These are phyloP conservation scores for Nyctibius grandis DNA, from an alignment of 2,797 vertebrate genomes.

Conservation along the genomic window DNA sequence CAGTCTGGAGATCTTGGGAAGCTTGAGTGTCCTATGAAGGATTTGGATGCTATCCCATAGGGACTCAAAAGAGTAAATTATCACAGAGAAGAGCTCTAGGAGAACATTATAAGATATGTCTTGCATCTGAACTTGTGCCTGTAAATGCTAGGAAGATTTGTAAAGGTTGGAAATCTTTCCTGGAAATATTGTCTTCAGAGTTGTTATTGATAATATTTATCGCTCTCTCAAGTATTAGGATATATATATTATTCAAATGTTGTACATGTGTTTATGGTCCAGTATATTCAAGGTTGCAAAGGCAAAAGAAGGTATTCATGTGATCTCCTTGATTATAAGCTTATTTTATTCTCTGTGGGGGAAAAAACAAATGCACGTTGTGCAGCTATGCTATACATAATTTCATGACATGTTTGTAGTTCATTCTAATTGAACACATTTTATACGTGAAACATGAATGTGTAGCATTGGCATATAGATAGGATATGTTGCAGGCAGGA, in stretches of 20 bases:
- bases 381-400: neutral
- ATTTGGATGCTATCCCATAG: neutral
- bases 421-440: neutral
- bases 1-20: neutral
- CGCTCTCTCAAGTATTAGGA: neutral
- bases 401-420: neutral
- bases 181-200: neutral
- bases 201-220: neutral
- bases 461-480: neutral
- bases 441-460: neutral
- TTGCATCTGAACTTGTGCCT: neutral
- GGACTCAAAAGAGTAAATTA: neutral
- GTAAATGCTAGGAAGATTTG: neutral
- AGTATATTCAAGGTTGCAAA: neutral
- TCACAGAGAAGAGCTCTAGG: neutral
- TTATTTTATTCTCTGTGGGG: neutral
- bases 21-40: neutral
- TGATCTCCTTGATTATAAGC: neutral
- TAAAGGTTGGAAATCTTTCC: neutral
- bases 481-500: neutral
- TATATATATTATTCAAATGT: neutral
- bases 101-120: neutral
- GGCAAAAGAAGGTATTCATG: neutral
- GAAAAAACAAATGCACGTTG: neutral
- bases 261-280: neutral